These are phyloP conservation scores for Pissodes strobi DNA, from an alignment of 1,140 invertebrate species.

Conservation along the genomic window DNA sequence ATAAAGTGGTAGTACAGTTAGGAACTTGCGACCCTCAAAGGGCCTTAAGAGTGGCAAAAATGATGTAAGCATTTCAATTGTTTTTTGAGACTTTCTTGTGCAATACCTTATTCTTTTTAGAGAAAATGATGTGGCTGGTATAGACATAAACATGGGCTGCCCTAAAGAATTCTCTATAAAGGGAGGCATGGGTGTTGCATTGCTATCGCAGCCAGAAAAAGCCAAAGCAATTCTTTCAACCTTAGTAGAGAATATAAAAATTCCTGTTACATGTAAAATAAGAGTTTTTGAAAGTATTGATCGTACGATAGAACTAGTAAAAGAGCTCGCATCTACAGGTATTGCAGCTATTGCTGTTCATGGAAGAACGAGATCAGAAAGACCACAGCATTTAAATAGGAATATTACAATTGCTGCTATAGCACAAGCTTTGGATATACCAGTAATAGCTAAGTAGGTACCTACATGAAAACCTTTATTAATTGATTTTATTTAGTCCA, in stretches of 20 bases:
- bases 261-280: conserved; percentile 97
- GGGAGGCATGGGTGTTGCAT: conserved; percentile 94
- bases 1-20: conserved; percentile 87
- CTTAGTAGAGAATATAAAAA: conserved; percentile 73
- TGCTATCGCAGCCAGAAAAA: conserved; percentile 72
- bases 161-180: conserved; percentile 98
- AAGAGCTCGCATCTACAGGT: conserved; percentile 80
- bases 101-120: too few relatives aligned
- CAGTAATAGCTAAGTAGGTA: conserved; percentile 92
- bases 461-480: background rate
- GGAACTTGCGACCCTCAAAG: conserved; percentile 87
- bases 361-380: conserved; percentile 84
- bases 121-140: conserved; percentile 89
- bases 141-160: conserved; percentile 99
- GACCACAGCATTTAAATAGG: conserved; percentile 84
- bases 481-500: background rate
- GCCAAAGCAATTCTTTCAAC: conserved; percentile 81
- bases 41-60: conserved; percentile 83
- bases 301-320: conserved; percentile 76
- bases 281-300: conserved; percentile 72
- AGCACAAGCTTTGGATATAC: conserved; percentile 75
- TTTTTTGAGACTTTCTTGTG: background rate
- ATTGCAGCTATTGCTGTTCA: conserved; percentile 93
- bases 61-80: conserved; percentile 66
- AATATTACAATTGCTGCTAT: conserved; percentile 78